Conservation (phyloP, 1,140 invertebrate genomes). For the Harpegnathos saltator region DNA sequence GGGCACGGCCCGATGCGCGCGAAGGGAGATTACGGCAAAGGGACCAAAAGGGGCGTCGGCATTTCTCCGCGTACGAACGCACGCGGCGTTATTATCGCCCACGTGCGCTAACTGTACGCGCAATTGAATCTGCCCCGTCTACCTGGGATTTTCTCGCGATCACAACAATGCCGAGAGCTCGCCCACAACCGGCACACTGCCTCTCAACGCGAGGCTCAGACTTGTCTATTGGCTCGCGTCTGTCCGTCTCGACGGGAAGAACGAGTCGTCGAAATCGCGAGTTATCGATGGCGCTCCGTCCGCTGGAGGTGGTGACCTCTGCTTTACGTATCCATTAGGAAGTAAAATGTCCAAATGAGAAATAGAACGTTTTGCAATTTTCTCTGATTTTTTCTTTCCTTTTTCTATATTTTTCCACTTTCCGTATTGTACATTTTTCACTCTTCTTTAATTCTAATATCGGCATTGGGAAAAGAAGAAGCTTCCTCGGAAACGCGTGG, state of each 20-base stretch:
- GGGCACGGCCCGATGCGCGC: constrained; percentile 39
- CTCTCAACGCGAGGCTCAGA: not conserved
- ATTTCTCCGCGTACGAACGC: constrained; percentile 71
- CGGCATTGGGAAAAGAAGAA: too few species aligned
- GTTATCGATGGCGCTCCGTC: constrained; percentile 1
- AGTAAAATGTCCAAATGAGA: too few species aligned
- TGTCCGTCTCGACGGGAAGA: constrained; percentile 6
- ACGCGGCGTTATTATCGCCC: constrained; percentile 80
- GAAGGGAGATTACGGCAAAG: constrained; percentile 61
- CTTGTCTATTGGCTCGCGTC: constrained; percentile 5
- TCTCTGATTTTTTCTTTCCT: too few species aligned
- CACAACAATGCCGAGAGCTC: constrained; percentile 46
- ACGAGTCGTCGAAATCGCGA: not conserved
- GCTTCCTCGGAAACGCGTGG: not conserved
- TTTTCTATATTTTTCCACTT: too few species aligned
- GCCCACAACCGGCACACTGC: constrained; percentile 48
- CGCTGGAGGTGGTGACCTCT: too few species aligned
- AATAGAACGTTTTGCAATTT: too few species aligned
- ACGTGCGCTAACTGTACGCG: constrained; percentile 80
- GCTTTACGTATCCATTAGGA: too few species aligned
- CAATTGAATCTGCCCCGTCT: constrained; percentile 77
- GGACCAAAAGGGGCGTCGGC: constrained; percentile 44
- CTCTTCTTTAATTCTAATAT: too few species aligned
- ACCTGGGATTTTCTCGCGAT: constrained; percentile 5
- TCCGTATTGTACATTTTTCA: too few species aligned